Base-by-base conservation (phyloP, 2,888 invertebrate genomes). In the Muschampia plurimacula region DNA sequence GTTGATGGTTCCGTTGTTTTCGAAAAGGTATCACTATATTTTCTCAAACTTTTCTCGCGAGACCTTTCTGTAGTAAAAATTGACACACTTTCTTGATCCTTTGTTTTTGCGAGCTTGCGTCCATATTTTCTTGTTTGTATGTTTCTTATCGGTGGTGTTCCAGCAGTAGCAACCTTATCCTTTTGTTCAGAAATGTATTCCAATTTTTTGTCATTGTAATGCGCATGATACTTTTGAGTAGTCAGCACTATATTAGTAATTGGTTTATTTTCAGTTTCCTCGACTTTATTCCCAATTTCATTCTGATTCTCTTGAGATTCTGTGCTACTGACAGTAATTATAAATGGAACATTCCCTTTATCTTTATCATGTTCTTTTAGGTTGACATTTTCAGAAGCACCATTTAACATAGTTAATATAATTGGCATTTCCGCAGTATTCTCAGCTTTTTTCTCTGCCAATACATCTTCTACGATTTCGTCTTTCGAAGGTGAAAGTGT, bases 1-100 rank as follows among this genome's bases (percentile, higher is more conserved):
- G 87, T 89, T 71, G 91, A 86, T 57, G 90, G 84, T 80, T 93
- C 91, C 1, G 91, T 90, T 15, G 91, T 88, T 78, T 93, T 93
- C 8, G 90, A 86, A 78, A 86, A 90, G 7, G 86, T 80, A 75
- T 92, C 92, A 76, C 88, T 87, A 73, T 86, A 90, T 81, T 92
- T 93, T 75, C 86, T 89, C 32, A 84, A 74, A 71, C 80, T 85
- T 69, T 86, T 88, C 73, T 89, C 90, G 70, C 84, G 82, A 15
- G 83, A 76, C 73, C 85, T 89, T 15, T 83, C 80, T 74, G 84
- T 83, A 22, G 85, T 81, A 68, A 75, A 76, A n/a, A 80, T 80
- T 62, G 79, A 67, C 72, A 77, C 76, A 69, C 84, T 84, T 67
- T 86, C 85, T 71, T 78, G 79, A 63, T 82, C 81, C 75, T 81